Percentiles rank a stretch among this genome's conserved stretches.
Evolutionary conservation across 2,113 vertebrate species (phyloP).

Genomic region (Charina bottae): DNA sequence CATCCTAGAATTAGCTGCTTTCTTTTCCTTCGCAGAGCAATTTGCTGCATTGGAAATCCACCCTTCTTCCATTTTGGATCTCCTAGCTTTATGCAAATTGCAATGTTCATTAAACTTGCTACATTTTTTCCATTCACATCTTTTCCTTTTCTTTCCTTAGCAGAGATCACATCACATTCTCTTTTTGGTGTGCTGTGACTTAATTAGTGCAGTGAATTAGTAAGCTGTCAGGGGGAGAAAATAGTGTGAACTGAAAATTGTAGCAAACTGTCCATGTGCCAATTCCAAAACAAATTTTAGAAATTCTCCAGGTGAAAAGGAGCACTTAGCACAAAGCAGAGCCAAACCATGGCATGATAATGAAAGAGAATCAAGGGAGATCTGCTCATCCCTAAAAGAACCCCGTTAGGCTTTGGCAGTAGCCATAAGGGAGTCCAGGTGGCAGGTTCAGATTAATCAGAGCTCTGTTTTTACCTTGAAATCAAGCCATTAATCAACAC

Average conservation of each 20-base stretch:
- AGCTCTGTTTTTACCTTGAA: conserved; percentile 13
- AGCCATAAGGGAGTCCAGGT: not conserved
- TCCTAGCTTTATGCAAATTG: not conserved
- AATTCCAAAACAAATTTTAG: conserved; percentile 1
- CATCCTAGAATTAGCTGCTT: not conserved
- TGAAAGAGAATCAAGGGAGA: not conserved
- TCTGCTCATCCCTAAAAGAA: not conserved
- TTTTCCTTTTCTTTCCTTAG: not conserved
- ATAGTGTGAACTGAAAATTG: not conserved
- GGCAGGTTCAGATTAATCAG: conserved; percentile 22
- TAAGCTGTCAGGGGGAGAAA: not conserved
- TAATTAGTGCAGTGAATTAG: not conserved
- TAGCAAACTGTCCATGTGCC: not conserved
- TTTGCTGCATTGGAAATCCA: not conserved
- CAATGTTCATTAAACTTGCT: not conserved
- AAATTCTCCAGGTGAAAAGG: conserved; percentile 7
- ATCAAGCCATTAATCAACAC: conserved; percentile 22
- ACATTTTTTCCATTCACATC: not conserved
- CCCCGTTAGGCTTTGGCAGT: not conserved
- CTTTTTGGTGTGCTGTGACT: not conserved
- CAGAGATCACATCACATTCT: not conserved
- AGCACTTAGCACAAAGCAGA: not conserved
- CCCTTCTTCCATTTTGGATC: not conserved
- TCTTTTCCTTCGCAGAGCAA: not conserved
- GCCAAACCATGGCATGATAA: not conserved